Percentiles rank a stretch among this genome's conserved stretches.
Conservation (phyloP, 1,140 invertebrate species). For the Harlomillsia oculata region DNA sequence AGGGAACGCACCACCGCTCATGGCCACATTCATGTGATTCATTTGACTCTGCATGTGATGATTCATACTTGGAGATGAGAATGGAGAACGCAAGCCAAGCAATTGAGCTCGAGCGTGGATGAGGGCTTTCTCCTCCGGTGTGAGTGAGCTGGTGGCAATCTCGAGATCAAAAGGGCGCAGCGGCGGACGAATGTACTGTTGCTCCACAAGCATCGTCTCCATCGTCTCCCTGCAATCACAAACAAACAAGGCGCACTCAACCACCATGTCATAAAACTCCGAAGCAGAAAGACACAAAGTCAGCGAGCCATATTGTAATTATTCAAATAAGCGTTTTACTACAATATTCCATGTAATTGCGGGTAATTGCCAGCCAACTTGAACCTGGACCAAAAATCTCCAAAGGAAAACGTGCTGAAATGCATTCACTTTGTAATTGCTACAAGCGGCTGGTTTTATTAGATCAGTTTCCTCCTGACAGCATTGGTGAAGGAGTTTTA, state of each 20-base stretch:
- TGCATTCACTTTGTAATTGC: no score
- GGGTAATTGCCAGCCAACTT: no score
- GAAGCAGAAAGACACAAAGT: no score
- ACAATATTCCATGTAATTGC: no score
- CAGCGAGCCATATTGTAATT: no score
- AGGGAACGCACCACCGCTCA: constrained; percentile 12
- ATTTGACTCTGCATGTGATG: constrained; percentile 31
- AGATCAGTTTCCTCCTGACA: no score
- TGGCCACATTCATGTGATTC: constrained; percentile 18
- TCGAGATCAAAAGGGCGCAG: constrained; percentile 64
- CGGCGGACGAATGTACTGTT: constrained; percentile 61
- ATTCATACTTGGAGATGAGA: constrained; percentile 32
- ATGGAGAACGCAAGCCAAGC: constrained; percentile 29
- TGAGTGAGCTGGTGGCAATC: constrained; percentile 57
- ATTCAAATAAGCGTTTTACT: constrained; percentile 9
- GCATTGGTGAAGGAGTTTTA: no score
- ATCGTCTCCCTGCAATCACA: constrained; percentile 60
- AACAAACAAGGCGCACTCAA: no score
- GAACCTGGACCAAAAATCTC: no score
- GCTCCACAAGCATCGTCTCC: constrained; percentile 69
- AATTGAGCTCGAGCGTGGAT: constrained; percentile 40
- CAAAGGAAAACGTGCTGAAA: no score
- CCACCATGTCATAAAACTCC: no score
- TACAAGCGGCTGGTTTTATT: no score
- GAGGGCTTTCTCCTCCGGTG: constrained; percentile 63